Percentiles rank a stretch among this genome's conserved stretches.
phyloP scores from a whole-genome alignment of 2,888 invertebrate genomes.

The Cheilosia impressa region DNA sequence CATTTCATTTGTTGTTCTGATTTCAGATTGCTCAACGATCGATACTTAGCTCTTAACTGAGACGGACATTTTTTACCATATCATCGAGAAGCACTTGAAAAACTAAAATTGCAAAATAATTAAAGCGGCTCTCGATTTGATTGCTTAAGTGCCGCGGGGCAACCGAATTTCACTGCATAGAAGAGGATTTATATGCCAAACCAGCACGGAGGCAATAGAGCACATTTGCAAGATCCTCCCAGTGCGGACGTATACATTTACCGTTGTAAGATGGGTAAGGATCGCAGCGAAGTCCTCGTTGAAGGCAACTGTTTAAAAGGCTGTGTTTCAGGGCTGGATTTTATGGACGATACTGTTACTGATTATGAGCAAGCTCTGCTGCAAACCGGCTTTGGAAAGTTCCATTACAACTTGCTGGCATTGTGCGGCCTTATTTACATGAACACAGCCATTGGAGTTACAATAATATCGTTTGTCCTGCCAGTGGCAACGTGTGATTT shows the following conservation, averaged over 20 bases:
- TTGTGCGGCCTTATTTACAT: slow-evolving; percentile 92
- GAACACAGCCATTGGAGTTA: slow-evolving; percentile 92
- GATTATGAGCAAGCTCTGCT: slow-evolving; percentile 81
- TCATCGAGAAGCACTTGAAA: not conserved
- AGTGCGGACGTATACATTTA: slow-evolving; percentile 62
- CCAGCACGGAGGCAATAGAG: slow-evolving; percentile 59
- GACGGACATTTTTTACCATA: not conserved
- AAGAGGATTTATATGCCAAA: slow-evolving; percentile 47
- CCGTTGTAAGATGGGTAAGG: slow-evolving; percentile 77
- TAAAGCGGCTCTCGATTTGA: slow-evolving; percentile 10
- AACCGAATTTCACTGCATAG: slow-evolving; percentile 32
- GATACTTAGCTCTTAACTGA: slow-evolving; percentile 56
- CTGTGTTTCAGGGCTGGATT: slow-evolving; percentile 79
- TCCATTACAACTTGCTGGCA: slow-evolving; percentile 90
- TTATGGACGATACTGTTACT: slow-evolving; percentile 80
- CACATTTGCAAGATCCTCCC: slow-evolving; percentile 40
- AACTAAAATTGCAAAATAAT: not conserved
- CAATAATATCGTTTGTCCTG: slow-evolving; percentile 91
- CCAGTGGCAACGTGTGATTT: slow-evolving; percentile 93
- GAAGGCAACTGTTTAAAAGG: slow-evolving; percentile 43
- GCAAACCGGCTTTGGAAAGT: slow-evolving; percentile 90
- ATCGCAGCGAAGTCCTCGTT: slow-evolving; percentile 51
- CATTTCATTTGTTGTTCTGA: slow-evolving; percentile 18
- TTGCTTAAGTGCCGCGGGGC: slow-evolving; percentile 22
- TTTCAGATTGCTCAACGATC: slow-evolving; percentile 66